Evolutionary conservation across 2,888 invertebrate genomes (phyloP).

Genomic region (Lasiommata megera): DNA sequence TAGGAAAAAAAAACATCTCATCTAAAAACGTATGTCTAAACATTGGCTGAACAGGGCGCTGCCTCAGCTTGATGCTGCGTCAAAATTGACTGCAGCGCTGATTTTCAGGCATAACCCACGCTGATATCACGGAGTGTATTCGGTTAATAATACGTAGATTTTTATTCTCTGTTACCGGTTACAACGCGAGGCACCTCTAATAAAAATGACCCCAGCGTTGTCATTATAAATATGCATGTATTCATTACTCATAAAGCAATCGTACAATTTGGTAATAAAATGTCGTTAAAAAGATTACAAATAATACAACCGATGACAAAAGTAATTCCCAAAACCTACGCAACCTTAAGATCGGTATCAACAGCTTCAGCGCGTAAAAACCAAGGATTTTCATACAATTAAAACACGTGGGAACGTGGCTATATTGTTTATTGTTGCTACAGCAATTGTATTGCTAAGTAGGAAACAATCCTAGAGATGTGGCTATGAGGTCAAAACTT

Average conservation of each 20-base stretch:
- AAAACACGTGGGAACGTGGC: conserved; percentile 58
- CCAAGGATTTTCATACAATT: conserved; percentile 71
- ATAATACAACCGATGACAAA: conserved; percentile 30
- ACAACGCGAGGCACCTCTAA: too few species aligned
- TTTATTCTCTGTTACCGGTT: too few species aligned
- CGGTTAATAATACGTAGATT: too few species aligned
- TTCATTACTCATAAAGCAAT: background rate
- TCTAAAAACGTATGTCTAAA: too few species aligned
- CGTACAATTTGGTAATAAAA: conserved; percentile 1
- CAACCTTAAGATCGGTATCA: conserved; percentile 70
- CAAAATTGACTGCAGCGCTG: too few species aligned
- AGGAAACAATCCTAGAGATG: conserved; percentile 45
- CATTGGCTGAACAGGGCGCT: too few species aligned
- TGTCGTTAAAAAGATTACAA: background rate
- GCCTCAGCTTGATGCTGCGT: too few species aligned
- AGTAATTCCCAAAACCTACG: conserved; percentile 40
- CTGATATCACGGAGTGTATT: too few species aligned
- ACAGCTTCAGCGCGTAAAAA: conserved; percentile 53
- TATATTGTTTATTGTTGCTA: conserved; percentile 65
- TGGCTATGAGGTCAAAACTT: conserved; percentile 26
- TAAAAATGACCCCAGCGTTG: too few species aligned
- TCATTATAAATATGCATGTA: background rate
- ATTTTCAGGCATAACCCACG: too few species aligned
- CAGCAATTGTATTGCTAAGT: conserved; percentile 52
- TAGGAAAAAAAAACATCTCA: too few species aligned